Percentiles rank a stretch among this genome's conserved stretches.
Conservation (phyloP, 1,140 invertebrate genomes). For the Xylocopa sonorina region DNA sequence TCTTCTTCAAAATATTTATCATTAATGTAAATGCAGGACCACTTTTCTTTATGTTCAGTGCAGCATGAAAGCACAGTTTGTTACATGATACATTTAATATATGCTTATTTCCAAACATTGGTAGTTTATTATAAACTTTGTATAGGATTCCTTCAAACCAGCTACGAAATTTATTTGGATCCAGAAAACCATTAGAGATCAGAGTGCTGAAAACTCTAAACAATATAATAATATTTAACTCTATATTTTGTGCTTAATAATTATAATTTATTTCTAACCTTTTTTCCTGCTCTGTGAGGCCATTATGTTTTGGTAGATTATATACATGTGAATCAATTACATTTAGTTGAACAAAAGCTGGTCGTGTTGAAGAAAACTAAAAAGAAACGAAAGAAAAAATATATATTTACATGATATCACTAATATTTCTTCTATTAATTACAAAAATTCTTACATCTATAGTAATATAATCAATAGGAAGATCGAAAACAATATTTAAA, state of each 20-base stretch:
- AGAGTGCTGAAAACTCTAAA: conserved; percentile 75
- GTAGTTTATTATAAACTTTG: conserved; percentile 69
- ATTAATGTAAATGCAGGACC: conserved; percentile 81
- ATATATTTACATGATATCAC: conserved; percentile 8
- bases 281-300: not conserved
- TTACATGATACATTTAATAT: not conserved
- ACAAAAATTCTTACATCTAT: conserved; percentile 68
- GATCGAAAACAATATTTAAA: conserved; percentile 80
- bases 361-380: conserved; percentile 31
- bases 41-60: conserved; percentile 73
- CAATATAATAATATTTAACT: not conserved
- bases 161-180: conserved; percentile 78
- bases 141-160: conserved; percentile 79
- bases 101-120: conserved; percentile 33
- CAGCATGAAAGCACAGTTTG: not conserved
- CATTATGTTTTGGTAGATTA: not conserved
- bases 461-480: conserved; percentile 75
- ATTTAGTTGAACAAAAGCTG: conserved; percentile 23
- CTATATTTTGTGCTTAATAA: conserved; percentile 3
- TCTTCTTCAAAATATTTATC: conserved; percentile 45
- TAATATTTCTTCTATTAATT: not conserved
- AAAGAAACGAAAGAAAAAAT: conserved; percentile 47
- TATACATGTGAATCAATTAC: not conserved
- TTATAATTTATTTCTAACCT: conserved; percentile 3
- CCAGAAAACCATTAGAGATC: conserved; percentile 72